Conservation (phyloP, 2,888 invertebrate genomes). For the Sarcophaga caerulescens region DNA sequence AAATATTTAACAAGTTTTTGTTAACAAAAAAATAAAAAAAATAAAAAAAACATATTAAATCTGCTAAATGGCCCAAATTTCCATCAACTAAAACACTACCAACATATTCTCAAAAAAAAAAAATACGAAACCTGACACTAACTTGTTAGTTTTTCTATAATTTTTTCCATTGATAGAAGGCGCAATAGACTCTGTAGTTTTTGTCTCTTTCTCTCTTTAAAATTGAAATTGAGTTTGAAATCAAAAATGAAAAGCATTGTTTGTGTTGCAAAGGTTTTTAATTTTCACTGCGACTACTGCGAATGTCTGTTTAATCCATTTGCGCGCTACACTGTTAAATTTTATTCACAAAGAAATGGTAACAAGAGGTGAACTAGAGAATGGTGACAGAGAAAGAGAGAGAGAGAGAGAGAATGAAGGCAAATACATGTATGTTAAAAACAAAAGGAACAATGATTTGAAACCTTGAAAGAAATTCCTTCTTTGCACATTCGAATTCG, state of each 20-base stretch:
- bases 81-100: slow-evolving; percentile 18
- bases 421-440: no score
- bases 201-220: background rate
- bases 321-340: no score
- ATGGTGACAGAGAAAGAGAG: no score
- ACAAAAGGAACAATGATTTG: no score
- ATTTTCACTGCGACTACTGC: background rate
- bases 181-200: background rate
- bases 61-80: slow-evolving; percentile 58
- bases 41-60: slow-evolving; percentile 21
- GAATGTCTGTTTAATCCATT: no score
- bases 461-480: no score
- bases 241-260: background rate
- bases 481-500: no score
- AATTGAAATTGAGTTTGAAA: background rate
- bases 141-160: slow-evolving; percentile 46
- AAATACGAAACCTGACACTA: slow-evolving; percentile 41
- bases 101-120: slow-evolving; percentile 13
- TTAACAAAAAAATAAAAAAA: slow-evolving; percentile 8
- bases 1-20: slow-evolving; percentile 35
- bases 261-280: background rate
- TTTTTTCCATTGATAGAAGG: background rate
- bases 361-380: no score
- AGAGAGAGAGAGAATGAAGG: no score
- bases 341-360: no score